These are phyloP conservation scores for Pandemis heparana DNA, from an alignment of 2,888 invertebrate species.

Conservation along the genomic window DNA sequence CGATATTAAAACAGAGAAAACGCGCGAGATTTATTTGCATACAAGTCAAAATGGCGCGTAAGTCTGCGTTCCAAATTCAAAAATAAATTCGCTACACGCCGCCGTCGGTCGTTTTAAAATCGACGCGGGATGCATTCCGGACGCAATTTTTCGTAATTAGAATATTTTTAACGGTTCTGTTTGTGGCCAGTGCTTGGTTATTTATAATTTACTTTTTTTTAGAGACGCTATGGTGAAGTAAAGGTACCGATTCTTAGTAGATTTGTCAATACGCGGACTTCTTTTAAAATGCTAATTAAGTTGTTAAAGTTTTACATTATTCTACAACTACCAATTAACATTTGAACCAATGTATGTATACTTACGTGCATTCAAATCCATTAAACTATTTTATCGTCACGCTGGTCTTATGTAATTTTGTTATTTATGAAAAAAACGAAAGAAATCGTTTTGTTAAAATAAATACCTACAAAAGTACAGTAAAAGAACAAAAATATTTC, in stretches of 20 bases:
- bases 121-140: constrained; percentile 66
- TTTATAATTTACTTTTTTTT: too few relatives aligned
- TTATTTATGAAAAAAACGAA: too few relatives aligned
- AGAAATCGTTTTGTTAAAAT: too few relatives aligned
- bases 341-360: background rate
- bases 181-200: constrained; percentile 26
- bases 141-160: constrained; percentile 37
- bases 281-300: background rate
- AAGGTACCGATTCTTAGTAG: background rate
- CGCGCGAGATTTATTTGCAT: constrained; percentile 69
- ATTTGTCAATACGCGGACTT: background rate
- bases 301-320: background rate
- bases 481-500: too few relatives aligned
- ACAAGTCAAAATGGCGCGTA: constrained; percentile 79
- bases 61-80: constrained; percentile 85
- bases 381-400: background rate
- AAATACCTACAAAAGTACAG: too few relatives aligned
- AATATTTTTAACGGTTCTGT: constrained; percentile 14
- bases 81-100: constrained; percentile 83
- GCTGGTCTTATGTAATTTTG: too few relatives aligned
- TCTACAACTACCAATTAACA: background rate
- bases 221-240: too few relatives aligned
- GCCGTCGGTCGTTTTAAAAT: constrained; percentile 79
- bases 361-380: background rate
- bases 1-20: constrained; percentile 61